A percentile compares a stretch with the other conserved stretches of the same genome.
Evolutionary conservation across 2,113 vertebrate species (phyloP).

Genomic region (Epinephelus moara): DNA sequence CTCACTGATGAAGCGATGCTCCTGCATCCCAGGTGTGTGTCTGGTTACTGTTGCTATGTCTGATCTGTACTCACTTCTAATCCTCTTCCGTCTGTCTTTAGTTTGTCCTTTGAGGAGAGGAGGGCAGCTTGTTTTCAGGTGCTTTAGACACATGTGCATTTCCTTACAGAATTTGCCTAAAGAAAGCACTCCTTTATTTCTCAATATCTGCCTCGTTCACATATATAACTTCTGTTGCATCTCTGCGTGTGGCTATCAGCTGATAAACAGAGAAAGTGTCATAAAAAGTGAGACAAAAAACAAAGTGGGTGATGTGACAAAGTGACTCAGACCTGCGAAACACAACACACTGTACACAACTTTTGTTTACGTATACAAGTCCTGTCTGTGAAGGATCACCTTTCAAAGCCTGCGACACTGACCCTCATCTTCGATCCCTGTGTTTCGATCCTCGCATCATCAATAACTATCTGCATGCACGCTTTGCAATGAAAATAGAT

Average conservation of each 20-base stretch:
- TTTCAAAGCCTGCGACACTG: conserved; percentile 48
- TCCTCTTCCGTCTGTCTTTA: not conserved
- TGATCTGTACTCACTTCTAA: not conserved
- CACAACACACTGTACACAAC: conserved; percentile 6
- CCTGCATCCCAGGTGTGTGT: conserved; percentile 45
- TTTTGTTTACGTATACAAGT: conserved; percentile 36
- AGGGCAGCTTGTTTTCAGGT: not conserved
- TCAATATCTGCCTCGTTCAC: too few species aligned
- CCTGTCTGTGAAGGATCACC: conserved; percentile 30
- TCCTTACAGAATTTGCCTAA: not conserved
- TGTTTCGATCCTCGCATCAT: conserved; percentile 46
- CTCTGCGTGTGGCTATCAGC: not conserved
- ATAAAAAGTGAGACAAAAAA: not conserved
- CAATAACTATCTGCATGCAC: conserved; percentile 42
- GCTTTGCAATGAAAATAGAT: conserved; percentile 39
- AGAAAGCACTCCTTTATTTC: not conserved
- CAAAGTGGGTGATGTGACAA: not conserved
- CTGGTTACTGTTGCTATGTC: conserved; percentile 27
- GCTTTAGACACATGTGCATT: not conserved
- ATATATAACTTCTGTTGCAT: not conserved
- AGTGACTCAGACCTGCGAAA: not conserved
- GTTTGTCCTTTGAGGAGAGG: not conserved
- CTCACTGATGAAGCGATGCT: conserved; percentile 59
- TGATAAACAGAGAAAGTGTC: not conserved
- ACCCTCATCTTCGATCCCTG: conserved; percentile 44